These are phyloP conservation scores for Acomys russatus DNA, from an alignment of 2,797 vertebrate species.

Conservation along the genomic window DNA sequence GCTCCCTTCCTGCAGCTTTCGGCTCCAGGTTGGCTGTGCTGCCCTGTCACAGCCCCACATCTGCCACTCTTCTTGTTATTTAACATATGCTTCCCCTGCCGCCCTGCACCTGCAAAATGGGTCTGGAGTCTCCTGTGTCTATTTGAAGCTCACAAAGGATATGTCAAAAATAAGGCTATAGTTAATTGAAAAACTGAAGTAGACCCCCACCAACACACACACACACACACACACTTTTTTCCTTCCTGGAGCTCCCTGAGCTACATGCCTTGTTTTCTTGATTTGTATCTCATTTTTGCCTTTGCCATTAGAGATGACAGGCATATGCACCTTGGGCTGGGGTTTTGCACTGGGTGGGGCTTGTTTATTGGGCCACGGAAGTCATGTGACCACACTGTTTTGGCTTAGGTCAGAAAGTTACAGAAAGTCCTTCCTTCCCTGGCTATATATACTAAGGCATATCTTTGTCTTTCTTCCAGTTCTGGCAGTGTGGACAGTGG, in stretches of 20 bases:
- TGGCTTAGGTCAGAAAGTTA: not conserved
- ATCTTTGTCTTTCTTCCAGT: slow-evolving; percentile 82
- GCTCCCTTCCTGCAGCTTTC: not conserved
- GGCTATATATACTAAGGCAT: not conserved
- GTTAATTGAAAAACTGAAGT: not conserved
- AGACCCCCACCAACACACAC: not conserved
- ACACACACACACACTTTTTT: not conserved
- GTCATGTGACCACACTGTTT: not conserved
- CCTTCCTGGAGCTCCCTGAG: not conserved
- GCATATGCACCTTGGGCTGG: not conserved
- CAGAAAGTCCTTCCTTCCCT: not conserved
- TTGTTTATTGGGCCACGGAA: not conserved
- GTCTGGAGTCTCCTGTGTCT: not conserved
- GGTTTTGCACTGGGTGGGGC: not conserved
- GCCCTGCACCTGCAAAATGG: not conserved
- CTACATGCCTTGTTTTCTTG: not conserved
- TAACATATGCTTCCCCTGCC: not conserved
- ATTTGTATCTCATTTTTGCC: not conserved
- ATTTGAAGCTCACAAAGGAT: not conserved
- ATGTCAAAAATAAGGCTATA: not conserved
- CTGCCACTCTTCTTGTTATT: not conserved
- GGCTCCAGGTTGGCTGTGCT: not conserved
- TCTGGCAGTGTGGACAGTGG: slow-evolving; percentile 90
- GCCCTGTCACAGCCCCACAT: not conserved
- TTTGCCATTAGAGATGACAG: not conserved